A percentile compares a stretch with the other conserved stretches of the same genome.
These are phyloP conservation scores for Drosophila atripex DNA, from an alignment of 2,888 invertebrate genomes.

Conservation along the genomic window DNA sequence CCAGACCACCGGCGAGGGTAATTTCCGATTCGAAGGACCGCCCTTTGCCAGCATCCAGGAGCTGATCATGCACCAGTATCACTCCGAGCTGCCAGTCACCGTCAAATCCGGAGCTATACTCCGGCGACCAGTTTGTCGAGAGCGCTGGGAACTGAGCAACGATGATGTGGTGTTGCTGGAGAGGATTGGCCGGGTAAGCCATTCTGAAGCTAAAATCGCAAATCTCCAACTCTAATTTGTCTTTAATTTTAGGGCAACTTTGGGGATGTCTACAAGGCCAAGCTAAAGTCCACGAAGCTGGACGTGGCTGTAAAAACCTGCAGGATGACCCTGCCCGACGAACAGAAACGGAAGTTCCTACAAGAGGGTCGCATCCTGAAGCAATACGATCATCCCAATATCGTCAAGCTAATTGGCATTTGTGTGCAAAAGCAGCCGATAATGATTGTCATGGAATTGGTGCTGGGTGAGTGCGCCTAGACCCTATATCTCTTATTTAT, in stretches of 20 bases:
- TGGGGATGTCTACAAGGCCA: constrained; percentile 97
- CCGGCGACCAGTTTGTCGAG: constrained; percentile 92
- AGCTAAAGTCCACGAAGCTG: constrained; percentile 91
- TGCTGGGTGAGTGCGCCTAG: constrained; percentile 86
- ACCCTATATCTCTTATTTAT: not conserved
- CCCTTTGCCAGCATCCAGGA: constrained; percentile 96
- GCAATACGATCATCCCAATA: constrained; percentile 98
- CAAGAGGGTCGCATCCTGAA: constrained; percentile 98
- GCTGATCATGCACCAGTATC: constrained; percentile 94
- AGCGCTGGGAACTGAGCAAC: constrained; percentile 98
- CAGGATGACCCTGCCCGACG: constrained; percentile 95
- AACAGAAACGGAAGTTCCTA: constrained; percentile 96
- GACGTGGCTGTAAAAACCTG: constrained; percentile 99
- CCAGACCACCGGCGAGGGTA: constrained; percentile 96
- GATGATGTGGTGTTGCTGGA: constrained; percentile 95
- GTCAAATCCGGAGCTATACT: constrained; percentile 96
- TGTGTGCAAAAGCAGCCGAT: constrained; percentile 99
- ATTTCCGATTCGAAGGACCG: constrained; percentile 96
- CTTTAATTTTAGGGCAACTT: constrained; percentile 92
- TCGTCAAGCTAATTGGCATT: constrained; percentile 97
- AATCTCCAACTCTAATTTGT: not conserved
- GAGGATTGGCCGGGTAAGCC: constrained; percentile 95
- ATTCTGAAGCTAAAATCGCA: too few relatives aligned
- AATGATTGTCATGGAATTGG: constrained; percentile 99
- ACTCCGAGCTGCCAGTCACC: constrained; percentile 94